phyloP scores from a whole-genome alignment of 2,113 vertebrate genomes.

The Colossoma macropomum region DNA sequence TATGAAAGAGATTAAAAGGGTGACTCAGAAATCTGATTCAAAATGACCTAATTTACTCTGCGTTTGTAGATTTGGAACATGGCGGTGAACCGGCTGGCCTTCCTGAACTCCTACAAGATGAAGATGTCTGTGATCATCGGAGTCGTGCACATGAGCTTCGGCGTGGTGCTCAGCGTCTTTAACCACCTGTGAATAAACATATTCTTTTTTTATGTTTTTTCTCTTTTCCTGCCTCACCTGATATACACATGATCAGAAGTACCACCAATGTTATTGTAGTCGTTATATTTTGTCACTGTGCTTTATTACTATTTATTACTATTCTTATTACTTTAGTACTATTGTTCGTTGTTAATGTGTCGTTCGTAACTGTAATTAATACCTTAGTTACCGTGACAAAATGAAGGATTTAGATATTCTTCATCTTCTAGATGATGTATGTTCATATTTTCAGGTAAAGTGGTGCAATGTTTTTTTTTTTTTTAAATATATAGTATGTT shows the following conservation, averaged over 20 bases:
- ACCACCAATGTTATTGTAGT: too few species aligned
- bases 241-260: neutral
- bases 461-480: too few species aligned
- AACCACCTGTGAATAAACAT: slow-evolving; percentile 93
- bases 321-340: too few species aligned
- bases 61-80: slow-evolving; percentile 91
- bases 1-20: neutral
- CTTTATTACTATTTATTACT: too few species aligned
- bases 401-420: too few species aligned
- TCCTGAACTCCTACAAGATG: slow-evolving; percentile 99
- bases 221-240: neutral
- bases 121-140: slow-evolving; percentile 98
- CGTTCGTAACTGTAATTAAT: too few species aligned
- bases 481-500: too few species aligned
- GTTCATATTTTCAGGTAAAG: too few species aligned
- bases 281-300: too few species aligned
- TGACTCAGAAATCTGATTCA: neutral
- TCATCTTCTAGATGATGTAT: too few species aligned
- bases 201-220: neutral
- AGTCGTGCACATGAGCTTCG: slow-evolving; percentile 94
- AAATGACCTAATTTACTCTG: neutral
- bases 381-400: too few species aligned
- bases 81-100: slow-evolving; percentile 92
- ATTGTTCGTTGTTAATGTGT: too few species aligned
- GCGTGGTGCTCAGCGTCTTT: slow-evolving; percentile 90